These are phyloP conservation scores for Stegophylla sp. DNA, from an alignment of 2,888 invertebrate genomes.

Conservation along the genomic window DNA sequence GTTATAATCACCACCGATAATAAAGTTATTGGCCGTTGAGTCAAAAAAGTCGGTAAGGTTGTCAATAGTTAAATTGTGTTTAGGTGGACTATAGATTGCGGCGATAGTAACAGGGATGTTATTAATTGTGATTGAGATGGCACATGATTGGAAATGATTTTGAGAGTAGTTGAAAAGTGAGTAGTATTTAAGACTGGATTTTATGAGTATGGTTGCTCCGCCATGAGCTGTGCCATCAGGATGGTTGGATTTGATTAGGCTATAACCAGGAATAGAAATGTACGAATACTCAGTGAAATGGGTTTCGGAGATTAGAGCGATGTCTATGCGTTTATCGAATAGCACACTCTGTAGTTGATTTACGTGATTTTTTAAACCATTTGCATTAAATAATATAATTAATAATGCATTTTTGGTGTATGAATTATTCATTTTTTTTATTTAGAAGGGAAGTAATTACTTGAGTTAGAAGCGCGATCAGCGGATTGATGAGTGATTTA, in stretches of 20 bases:
- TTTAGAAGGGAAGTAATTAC: not conserved
- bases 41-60: not conserved
- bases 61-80: not conserved
- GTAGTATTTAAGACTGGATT: not conserved
- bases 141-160: not conserved
- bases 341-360: not conserved
- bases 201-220: not conserved
- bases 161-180: not conserved
- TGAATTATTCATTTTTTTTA: not conserved
- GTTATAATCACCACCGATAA: not conserved
- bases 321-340: conserved; percentile 6
- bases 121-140: not conserved
- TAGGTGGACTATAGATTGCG: not conserved
- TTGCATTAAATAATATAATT: conserved; percentile 1
- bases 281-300: not conserved
- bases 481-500: not conserved
- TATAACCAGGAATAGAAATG: not conserved
- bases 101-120: conserved; percentile 2
- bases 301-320: not conserved
- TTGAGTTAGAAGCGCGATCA: not conserved
- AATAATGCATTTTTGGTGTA: not conserved
- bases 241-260: not conserved
- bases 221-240: not conserved
- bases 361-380: not conserved
- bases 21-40: not conserved